phyloP scores from a whole-genome alignment of 2,797 vertebrate genomes.

The Sebastes kiyomatsui region DNA sequence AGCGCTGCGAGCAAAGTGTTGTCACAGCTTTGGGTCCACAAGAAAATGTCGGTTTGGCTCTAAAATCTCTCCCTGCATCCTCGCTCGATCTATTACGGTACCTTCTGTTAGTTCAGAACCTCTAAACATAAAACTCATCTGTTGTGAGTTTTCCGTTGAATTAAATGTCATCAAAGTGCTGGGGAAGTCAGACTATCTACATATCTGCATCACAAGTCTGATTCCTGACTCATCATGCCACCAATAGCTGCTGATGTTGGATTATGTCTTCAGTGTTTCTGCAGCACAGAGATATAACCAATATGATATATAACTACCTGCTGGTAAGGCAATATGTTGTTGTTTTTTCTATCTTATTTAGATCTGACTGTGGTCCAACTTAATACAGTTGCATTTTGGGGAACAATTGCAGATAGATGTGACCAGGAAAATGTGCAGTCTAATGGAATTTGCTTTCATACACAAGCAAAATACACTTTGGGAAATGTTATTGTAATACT shows the following conservation, averaged over 20 bases:
- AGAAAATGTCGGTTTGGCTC: neutral
- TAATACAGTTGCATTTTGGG: constrained; percentile 39
- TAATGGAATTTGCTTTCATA: constrained; percentile 47
- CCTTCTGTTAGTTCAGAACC: constrained; percentile 34
- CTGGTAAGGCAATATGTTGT: constrained; percentile 52
- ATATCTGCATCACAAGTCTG: constrained; percentile 41
- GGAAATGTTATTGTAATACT: constrained; percentile 48
- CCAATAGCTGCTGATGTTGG: constrained; percentile 50
- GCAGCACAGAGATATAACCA: constrained; percentile 42
- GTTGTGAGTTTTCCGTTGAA: constrained; percentile 28
- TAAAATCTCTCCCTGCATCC: neutral
- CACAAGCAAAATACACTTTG: constrained; percentile 38
- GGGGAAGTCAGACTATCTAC: constrained; percentile 27
- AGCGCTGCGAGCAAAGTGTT: constrained; percentile 21
- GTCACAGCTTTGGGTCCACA: constrained; percentile 24
- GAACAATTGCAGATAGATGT: constrained; percentile 26
- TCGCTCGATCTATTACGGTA: constrained; percentile 10
- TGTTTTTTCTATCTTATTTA: constrained; percentile 22
- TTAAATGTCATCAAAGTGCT: constrained; percentile 44
- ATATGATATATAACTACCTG: constrained; percentile 49
- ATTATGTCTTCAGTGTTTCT: constrained; percentile 43
- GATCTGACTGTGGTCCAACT: constrained; percentile 50
- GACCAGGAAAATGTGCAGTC: constrained; percentile 42
- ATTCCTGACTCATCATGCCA: constrained; percentile 46
- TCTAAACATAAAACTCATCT: constrained; percentile 28